Base-by-base conservation (phyloP, 92 coral and sea anemone genomes). In the Epizoanthus ramosus region DNA sequence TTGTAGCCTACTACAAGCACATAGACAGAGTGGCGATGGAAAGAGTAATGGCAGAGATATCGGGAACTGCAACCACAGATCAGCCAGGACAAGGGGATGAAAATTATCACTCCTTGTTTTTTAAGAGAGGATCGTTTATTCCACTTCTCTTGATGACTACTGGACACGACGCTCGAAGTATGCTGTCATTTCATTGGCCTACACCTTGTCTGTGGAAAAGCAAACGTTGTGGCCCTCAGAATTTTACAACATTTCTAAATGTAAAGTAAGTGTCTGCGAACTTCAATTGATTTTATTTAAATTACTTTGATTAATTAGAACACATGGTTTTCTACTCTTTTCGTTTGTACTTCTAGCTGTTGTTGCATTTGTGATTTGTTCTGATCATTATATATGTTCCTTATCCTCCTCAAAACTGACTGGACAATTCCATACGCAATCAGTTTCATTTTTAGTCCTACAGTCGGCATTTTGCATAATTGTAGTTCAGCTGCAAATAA, bases 131-230 rank as follows among this genome's bases (percentile, higher is more conserved):
- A 60, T 13, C 14, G 1, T 76, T 76, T 13, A 8, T 60, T 37
- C 16, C 57, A 9, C 1, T 1, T 18, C 3, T 76, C 1, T 0
- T 59, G 10, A 76, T 14, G 6, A 16, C 28, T 0, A 9, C 16
- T 59, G 68, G 81, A 2, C 57, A 76, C 37, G 21, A 3, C 3
- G 14, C 21, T 19, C 54, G n/a, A 39, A 68, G 81, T 37, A 76
- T 76, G 81, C 81, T 76, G 10, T 76, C 69, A 21, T 37, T 76
- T 14, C 16, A 21, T 15, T 76, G 81, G 81, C 81, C 81, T 6
- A n/a, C 57, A 1, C 81, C 81, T 17, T 76, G 81, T 60, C 64
- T 76, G 81, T 76, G 81, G 81, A 76, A 59, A 60, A 68, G 81
- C 14, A 76, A 60, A 39, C n/a, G 14, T 0, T 76, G 81, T 37